Conservation (phyloP, 1,140 invertebrate species). For the Dufourea novaeangliae region DNA sequence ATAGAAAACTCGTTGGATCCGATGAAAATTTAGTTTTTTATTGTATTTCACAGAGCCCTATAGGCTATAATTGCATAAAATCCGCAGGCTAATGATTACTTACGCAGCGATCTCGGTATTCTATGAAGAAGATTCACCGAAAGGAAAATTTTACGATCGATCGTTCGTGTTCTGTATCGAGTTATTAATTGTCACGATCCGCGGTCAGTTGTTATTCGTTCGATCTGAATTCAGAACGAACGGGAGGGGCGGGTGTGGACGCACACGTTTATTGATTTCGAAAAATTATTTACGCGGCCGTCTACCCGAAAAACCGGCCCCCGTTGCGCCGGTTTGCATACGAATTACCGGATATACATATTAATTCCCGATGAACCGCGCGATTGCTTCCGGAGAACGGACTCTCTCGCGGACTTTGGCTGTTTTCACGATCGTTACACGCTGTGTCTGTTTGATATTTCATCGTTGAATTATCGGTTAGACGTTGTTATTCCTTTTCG, state of each 20-base stretch:
- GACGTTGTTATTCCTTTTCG: background rate
- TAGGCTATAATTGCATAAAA: no score
- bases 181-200: constrained; percentile 13
- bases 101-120: no score
- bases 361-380: background rate
- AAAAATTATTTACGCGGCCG: constrained; percentile 17
- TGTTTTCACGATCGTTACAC: constrained; percentile 17
- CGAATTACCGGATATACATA: constrained; percentile 1
- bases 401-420: background rate
- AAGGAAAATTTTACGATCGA: background rate
- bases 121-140: no score
- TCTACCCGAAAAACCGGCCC: constrained; percentile 6
- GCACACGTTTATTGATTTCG: constrained; percentile 3
- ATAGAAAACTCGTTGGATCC: no score
- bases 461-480: background rate
- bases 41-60: no score
- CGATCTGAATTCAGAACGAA: background rate
- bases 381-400: constrained; percentile 19
- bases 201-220: background rate
- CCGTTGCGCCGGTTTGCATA: background rate
- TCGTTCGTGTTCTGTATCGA: background rate
- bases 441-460: background rate
- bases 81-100: no score
- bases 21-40: no score
- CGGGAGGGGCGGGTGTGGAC: background rate